These are phyloP conservation scores for Platypus cylindrus DNA, from an alignment of 2,888 invertebrate species.

Conservation along the genomic window DNA sequence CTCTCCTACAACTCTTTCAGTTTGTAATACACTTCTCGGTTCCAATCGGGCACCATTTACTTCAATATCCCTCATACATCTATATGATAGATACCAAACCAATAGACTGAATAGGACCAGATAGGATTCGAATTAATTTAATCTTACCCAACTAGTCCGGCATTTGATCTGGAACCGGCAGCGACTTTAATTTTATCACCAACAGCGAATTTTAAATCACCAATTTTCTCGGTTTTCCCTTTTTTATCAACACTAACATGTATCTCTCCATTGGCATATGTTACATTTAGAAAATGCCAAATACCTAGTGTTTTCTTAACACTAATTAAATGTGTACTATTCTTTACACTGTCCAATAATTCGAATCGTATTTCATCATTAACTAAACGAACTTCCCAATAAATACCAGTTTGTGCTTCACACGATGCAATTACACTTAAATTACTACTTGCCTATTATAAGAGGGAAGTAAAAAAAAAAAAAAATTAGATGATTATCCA, in stretches of 20 bases:
- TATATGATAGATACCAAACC: slow-evolving; percentile 3
- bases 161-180: slow-evolving; percentile 60
- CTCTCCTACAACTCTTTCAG: slow-evolving; percentile 73
- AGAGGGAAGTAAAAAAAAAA: no score
- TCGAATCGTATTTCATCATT: slow-evolving; percentile 80
- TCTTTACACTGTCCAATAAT: slow-evolving; percentile 60
- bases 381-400: slow-evolving; percentile 80
- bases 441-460: slow-evolving; percentile 68
- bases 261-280: slow-evolving; percentile 61
- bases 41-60: slow-evolving; percentile 74
- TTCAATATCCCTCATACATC: slow-evolving; percentile 75
- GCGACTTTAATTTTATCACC: slow-evolving; percentile 48
- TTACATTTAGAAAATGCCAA: slow-evolving; percentile 74
- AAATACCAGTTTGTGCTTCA: slow-evolving; percentile 63
- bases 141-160: slow-evolving; percentile 66
- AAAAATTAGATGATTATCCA: background rate
- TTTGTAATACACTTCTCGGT: slow-evolving; percentile 63
- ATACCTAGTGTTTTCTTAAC: slow-evolving; percentile 68
- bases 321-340: slow-evolving; percentile 63
- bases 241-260: slow-evolving; percentile 64
- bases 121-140: background rate
- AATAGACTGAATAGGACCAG: background rate
- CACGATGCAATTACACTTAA: slow-evolving; percentile 78
- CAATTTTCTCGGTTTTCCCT: slow-evolving; percentile 46
- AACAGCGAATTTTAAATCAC: slow-evolving; percentile 31